A percentile compares a stretch with the other conserved stretches of the same genome.
Conservation (phyloP, 2,797 vertebrate species). For the Apodemus agrarius region DNA sequence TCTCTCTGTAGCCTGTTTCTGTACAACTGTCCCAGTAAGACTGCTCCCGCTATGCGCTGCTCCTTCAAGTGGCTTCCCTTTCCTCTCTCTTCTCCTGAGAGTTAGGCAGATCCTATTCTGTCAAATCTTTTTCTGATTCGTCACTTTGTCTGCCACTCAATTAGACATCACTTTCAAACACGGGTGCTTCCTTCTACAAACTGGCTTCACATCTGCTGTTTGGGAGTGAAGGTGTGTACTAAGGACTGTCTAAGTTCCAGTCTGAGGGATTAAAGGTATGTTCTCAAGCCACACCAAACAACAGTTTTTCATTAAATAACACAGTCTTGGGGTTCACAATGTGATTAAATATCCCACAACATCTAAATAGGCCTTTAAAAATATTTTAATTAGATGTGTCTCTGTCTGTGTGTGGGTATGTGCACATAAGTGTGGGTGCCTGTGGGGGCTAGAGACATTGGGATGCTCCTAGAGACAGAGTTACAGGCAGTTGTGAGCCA, state of each 20-base stretch:
- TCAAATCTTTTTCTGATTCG: not conserved
- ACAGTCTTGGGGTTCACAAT: not conserved
- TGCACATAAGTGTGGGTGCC: not conserved
- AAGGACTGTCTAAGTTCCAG: too few relatives aligned
- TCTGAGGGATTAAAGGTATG: too few relatives aligned
- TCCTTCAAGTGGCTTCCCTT: not conserved
- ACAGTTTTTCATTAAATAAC: not conserved
- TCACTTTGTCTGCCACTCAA: not conserved
- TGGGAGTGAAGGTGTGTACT: not conserved
- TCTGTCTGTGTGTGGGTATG: not conserved
- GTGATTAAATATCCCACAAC: not conserved
- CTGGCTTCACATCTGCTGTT: not conserved
- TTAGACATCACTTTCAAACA: not conserved
- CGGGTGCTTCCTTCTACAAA: not conserved
- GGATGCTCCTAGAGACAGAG: not conserved
- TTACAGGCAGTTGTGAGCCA: not conserved
- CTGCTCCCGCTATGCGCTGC: not conserved
- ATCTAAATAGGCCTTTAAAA: not conserved
- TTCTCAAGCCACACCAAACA: not conserved
- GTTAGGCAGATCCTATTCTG: not conserved
- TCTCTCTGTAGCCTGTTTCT: not conserved
- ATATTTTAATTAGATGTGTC: not conserved
- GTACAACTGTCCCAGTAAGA: not conserved
- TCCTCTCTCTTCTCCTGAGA: not conserved
- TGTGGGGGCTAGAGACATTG: not conserved